Evolutionary conservation across 2,888 invertebrate genomes (phyloP).

Genomic region (Chorisops tibialis): DNA sequence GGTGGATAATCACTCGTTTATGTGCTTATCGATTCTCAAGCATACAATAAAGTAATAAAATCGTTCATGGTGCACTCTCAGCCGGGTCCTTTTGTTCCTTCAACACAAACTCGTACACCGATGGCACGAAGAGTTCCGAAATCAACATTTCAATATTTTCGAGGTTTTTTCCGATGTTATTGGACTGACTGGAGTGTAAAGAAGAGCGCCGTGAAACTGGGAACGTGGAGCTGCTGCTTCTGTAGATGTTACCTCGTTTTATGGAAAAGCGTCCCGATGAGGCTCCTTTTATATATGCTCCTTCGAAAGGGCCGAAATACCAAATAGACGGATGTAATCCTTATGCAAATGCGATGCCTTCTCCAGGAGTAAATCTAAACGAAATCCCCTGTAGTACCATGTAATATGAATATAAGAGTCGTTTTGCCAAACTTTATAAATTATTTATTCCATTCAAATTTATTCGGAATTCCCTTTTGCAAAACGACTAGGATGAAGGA

Average conservation of each 20-base stretch:
- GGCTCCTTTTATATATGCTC: not conserved
- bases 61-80: conserved; percentile 12
- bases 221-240: too few species aligned
- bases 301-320: not conserved
- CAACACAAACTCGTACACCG: not conserved
- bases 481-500: not conserved
- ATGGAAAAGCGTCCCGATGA: not conserved
- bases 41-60: conserved; percentile 15
- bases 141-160: conserved; percentile 5
- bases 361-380: conserved; percentile 15
- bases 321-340: conserved; percentile 24
- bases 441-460: conserved; percentile 29
- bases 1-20: conserved; percentile 23
- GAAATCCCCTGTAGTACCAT: conserved; percentile 32
- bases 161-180: conserved; percentile 4
- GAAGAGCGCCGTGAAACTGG: not conserved
- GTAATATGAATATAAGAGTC: conserved; percentile 35
- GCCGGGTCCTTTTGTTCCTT: not conserved
- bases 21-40: conserved; percentile 20
- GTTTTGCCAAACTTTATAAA: conserved; percentile 27
- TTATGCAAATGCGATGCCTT: conserved; percentile 21
- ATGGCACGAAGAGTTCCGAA: not conserved
- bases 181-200: not conserved
- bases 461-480: conserved; percentile 9
- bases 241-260: not conserved